phyloP scores from a whole-genome alignment of 1,140 invertebrate genomes.

The Panonychus citri region DNA sequence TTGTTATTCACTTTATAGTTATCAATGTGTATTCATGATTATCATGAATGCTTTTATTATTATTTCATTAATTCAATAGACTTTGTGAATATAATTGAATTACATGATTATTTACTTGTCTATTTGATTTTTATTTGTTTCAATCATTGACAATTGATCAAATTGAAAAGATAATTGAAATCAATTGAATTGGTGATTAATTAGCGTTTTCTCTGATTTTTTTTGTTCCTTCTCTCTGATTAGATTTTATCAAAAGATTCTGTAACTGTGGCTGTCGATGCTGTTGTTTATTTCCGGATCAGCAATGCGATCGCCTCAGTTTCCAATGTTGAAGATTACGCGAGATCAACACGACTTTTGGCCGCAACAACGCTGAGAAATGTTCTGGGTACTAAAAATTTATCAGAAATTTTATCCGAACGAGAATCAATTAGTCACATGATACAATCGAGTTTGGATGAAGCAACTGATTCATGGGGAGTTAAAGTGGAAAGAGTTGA shows the following conservation, averaged over 20 bases:
- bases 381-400: conserved; percentile 34
- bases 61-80: no score
- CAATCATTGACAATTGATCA: no score
- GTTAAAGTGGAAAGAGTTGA: conserved; percentile 86
- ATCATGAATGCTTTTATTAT: no score
- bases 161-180: no score
- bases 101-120: no score
- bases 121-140: no score
- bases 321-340: conserved; percentile 28
- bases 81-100: no score
- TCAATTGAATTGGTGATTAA: not conserved
- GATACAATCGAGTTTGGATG: conserved; percentile 40
- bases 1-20: no score
- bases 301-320: conserved; percentile 22
- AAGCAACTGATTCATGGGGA: conserved; percentile 26
- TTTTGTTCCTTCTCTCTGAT: not conserved
- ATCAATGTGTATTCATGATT: no score
- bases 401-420: conserved; percentile 33
- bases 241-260: conserved; percentile 34
- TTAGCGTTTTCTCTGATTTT: not conserved
- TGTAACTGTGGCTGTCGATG: conserved; percentile 22
- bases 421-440: conserved; percentile 31
- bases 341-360: conserved; percentile 57
- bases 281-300: conserved; percentile 31
- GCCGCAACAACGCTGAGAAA: conserved; percentile 46